Evolutionary conservation across 2,797 vertebrate genomes (phyloP).

Genomic region (Ctenosaura bakeri): DNA sequence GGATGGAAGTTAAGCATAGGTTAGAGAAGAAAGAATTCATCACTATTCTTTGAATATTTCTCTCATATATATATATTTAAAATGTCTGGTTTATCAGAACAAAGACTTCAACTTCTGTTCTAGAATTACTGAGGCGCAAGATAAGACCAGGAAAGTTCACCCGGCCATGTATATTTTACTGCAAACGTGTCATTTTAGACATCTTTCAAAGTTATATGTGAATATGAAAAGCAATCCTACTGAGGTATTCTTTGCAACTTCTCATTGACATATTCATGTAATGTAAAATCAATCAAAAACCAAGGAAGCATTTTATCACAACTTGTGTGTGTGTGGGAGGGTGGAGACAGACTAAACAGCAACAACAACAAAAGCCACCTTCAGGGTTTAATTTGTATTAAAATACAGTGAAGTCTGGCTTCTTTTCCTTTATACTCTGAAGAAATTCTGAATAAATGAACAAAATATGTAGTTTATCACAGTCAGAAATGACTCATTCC

Average conservation of each 20-base stretch:
- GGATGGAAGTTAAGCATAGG: constrained; percentile 73
- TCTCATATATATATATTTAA: constrained; percentile 70
- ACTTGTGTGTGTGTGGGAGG: constrained; percentile 7
- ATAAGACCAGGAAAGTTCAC: constrained; percentile 78
- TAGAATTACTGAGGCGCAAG: constrained; percentile 84
- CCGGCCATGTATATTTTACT: constrained; percentile 81
- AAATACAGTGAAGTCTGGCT: not conserved
- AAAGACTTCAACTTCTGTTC: constrained; percentile 78
- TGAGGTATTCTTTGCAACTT: constrained; percentile 72
- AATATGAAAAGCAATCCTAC: constrained; percentile 80
- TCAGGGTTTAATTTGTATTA: constrained; percentile 20
- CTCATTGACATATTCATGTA: constrained; percentile 81
- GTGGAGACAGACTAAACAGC: not conserved
- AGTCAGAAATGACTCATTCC: not conserved
- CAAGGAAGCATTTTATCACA: constrained; percentile 54
- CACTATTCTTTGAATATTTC: constrained; percentile 70
- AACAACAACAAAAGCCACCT: not conserved
- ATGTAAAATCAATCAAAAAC: constrained; percentile 75
- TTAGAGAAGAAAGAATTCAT: constrained; percentile 60
- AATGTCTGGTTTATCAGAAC: constrained; percentile 72
- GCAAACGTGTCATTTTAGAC: constrained; percentile 84
- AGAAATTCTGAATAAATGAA: constrained; percentile 19
- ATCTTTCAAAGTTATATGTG: constrained; percentile 80
- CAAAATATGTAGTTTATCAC: not conserved
- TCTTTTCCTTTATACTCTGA: constrained; percentile 20